Percentiles rank a stretch among this genome's conserved stretches.
Conservation (phyloP, 1,140 invertebrate genomes). For the Copidosoma floridanum region DNA sequence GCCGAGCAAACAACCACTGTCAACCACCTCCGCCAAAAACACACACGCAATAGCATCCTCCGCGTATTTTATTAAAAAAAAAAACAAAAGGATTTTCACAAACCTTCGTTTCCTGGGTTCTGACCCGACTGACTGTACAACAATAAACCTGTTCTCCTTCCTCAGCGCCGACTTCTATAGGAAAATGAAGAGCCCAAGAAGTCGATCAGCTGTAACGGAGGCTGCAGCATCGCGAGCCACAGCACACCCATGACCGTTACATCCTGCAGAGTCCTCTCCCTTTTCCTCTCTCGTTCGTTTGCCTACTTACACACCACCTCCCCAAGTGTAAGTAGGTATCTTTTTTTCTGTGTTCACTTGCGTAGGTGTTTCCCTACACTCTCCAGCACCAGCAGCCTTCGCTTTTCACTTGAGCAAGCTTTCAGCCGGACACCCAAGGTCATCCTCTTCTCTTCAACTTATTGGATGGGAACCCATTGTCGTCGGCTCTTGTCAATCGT, state of each 20-base stretch:
- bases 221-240: not conserved
- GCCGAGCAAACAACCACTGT: conserved; percentile 3
- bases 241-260: not conserved
- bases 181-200: not conserved
- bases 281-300: not conserved
- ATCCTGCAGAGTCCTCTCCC: not conserved
- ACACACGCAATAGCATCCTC: too few relatives aligned
- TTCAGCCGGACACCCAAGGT: not conserved
- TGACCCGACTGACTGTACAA: not conserved
- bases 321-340: not conserved
- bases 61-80: not conserved
- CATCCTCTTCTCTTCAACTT: not conserved
- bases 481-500: too few relatives aligned
- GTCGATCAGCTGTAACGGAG: conserved; percentile 14
- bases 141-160: not conserved
- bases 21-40: not conserved
- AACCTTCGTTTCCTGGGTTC: not conserved
- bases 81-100: not conserved
- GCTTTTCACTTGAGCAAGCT: too few relatives aligned
- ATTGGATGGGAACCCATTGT: not conserved
- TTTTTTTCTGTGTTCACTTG: not conserved
- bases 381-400: too few relatives aligned
- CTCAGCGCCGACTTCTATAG: too few relatives aligned
- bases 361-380: not conserved
- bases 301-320: not conserved